These are phyloP conservation scores for Callinectes sapidus DNA, from an alignment of 2,888 invertebrate species.

Conservation along the genomic window DNA sequence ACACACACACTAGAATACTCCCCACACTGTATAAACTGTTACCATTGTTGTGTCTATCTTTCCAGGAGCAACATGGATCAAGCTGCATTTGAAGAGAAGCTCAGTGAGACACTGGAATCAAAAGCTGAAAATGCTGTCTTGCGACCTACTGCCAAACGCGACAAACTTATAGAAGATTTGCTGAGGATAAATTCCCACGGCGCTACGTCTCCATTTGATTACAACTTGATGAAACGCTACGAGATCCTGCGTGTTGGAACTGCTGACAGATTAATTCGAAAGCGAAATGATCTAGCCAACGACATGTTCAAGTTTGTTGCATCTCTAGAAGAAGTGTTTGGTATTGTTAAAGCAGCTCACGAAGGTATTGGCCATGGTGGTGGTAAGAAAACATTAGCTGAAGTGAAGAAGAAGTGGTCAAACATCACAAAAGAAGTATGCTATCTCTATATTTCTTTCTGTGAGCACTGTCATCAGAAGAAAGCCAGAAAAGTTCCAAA, in stretches of 20 bases:
- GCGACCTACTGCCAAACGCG: conserved; percentile 8
- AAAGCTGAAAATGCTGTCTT: conserved; percentile 44
- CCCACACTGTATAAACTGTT: too few species aligned
- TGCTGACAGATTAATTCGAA: conserved; percentile 52
- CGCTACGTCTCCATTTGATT: too few species aligned
- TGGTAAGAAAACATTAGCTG: conserved; percentile 43
- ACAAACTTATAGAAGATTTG: conserved; percentile 35
- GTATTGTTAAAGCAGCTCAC: conserved; percentile 47
- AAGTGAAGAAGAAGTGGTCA: conserved; percentile 32
- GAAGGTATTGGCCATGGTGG: conserved; percentile 44
- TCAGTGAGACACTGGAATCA: conserved; percentile 25
- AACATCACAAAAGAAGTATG: conserved; percentile 45
- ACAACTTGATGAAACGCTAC: conserved; percentile 47
- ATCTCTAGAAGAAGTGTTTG: too few species aligned
- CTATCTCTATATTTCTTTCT: conserved; percentile 23
- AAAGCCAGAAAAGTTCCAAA: conserved; percentile 50
- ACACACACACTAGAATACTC: too few species aligned
- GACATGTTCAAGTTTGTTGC: conserved; percentile 44
- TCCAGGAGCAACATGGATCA: too few species aligned
- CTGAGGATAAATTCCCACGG: conserved; percentile 22
- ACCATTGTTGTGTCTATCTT: too few species aligned
- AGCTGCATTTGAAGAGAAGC: neutral
- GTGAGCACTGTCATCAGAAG: conserved; percentile 44
- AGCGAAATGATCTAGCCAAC: conserved; percentile 40
- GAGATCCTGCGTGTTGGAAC: conserved; percentile 43